Evolutionary conservation across 2,797 vertebrate species (phyloP), one percentile per base, ranked within the genome.

Genomic region (Adelosebastes latens): DNA sequence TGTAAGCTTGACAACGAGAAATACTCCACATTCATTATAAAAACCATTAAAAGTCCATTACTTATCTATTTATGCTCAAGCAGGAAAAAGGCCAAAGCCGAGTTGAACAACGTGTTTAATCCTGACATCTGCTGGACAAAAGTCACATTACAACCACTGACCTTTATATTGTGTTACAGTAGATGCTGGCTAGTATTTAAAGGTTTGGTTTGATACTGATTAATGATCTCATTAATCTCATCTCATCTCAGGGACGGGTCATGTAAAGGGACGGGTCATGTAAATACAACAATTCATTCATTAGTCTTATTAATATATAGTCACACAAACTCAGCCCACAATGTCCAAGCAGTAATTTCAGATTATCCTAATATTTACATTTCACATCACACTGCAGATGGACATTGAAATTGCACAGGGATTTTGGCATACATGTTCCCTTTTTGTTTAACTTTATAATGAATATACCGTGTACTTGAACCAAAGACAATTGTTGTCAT

Each of bases 71-170:
- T 18, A 55, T 42, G 46, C 36, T 72, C 24, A 56, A 14, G 10
- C 4, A 70, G 13, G 6, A 46, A 49, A 3, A 36, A 10, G 3
- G 6, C 14, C 42, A 16, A 39, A n/a, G 49, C 6, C 18, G 18
- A 3, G 34, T 8, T 11, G 12, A 64, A 49, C 11, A 68, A 67
- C 60, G n/a, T 22, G 88, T 77, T 13, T 16, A 16, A 76, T 27
- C 2, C 73, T 87, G 92, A 91, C 92, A 90, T 13, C 92, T 92
- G 81, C 80, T 90, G 93, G 90, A 73, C 63, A 59, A 24, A 80
- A 25, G 6, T 5, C 24, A 9, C 20, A 66, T 32, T 76, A 55
- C 72, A 78, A 1, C 53, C 42, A 36, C 18, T 29, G 6, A 36
- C 4, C 9, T 22, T 1, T 36, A 20, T 25, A 6, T 1, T 1